A percentile compares a stretch with the other conserved stretches of the same genome.
Conservation (phyloP, 2,113 vertebrate genomes). For the Apodemus speciosus region DNA sequence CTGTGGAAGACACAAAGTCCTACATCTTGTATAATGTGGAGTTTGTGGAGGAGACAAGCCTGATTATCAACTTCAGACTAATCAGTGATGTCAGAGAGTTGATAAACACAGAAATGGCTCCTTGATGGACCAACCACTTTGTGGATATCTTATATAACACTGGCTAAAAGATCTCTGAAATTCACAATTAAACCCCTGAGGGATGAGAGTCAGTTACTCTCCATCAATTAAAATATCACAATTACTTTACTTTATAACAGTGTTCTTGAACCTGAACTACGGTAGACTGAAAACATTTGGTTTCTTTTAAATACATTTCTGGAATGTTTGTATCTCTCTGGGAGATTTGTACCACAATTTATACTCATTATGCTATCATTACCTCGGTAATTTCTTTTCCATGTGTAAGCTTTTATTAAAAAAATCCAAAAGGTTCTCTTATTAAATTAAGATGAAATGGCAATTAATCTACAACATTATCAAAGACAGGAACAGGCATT, state of each 20-base stretch:
- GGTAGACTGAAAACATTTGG: slow-evolving; percentile 43
- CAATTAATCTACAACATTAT: slow-evolving; percentile 78
- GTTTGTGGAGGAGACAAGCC: background rate
- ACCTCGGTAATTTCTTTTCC: slow-evolving; percentile 74
- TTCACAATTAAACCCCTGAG: background rate
- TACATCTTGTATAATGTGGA: background rate
- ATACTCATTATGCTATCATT: slow-evolving; percentile 73
- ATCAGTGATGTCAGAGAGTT: background rate
- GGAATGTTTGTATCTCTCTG: slow-evolving; percentile 60
- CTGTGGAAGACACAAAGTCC: background rate
- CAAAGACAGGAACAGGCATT: slow-evolving; percentile 58
- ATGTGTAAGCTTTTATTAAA: background rate
- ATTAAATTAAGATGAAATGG: slow-evolving; percentile 79
- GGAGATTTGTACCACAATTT: slow-evolving; percentile 74
- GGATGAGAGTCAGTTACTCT: background rate
- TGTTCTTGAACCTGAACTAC: slow-evolving; percentile 20
- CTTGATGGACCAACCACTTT: background rate
- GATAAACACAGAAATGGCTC: background rate
- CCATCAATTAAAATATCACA: background rate
- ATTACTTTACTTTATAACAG: background rate
- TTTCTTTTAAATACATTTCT: slow-evolving; percentile 56
- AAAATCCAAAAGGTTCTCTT: slow-evolving; percentile 31
- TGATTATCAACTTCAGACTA: background rate
- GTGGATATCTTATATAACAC: background rate
- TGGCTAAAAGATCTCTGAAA: background rate